Conservation (phyloP, 2,113 vertebrate genomes). For the Lagopus muta region DNA sequence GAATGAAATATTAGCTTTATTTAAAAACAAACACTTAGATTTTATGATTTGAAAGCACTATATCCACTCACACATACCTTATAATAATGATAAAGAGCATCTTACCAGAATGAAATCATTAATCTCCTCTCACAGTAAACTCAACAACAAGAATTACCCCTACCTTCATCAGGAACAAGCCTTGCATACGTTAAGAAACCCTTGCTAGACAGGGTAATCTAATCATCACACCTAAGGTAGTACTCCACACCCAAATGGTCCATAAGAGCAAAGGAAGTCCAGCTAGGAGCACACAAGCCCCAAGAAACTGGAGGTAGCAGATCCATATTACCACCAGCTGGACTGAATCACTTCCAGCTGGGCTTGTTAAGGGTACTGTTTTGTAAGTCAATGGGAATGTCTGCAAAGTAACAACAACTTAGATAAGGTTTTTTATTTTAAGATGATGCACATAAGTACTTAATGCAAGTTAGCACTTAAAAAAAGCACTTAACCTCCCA, state of each 20-base stretch:
- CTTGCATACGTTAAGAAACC: rapidly evolving
- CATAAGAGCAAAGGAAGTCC: neutral
- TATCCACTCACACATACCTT: rapidly evolving
- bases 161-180: neutral
- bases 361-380: neutral
- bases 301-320: neutral
- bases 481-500: neutral
- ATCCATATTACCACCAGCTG: neutral
- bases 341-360: neutral
- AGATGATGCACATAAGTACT: neutral
- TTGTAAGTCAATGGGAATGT: neutral
- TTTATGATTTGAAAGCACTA: neutral
- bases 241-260: rapidly evolving
- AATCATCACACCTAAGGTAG: neutral
- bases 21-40: neutral
- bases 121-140: neutral
- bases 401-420: neutral
- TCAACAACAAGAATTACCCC: neutral
- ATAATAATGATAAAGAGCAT: neutral
- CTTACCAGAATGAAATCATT: neutral
- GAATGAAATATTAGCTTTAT: neutral
- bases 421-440: neutral
- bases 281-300: rapidly evolving
- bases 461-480: neutral
- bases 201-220: rapidly evolving